These are phyloP conservation scores for Thyatira batis DNA, from an alignment of 2,888 invertebrate species.

Conservation along the genomic window DNA sequence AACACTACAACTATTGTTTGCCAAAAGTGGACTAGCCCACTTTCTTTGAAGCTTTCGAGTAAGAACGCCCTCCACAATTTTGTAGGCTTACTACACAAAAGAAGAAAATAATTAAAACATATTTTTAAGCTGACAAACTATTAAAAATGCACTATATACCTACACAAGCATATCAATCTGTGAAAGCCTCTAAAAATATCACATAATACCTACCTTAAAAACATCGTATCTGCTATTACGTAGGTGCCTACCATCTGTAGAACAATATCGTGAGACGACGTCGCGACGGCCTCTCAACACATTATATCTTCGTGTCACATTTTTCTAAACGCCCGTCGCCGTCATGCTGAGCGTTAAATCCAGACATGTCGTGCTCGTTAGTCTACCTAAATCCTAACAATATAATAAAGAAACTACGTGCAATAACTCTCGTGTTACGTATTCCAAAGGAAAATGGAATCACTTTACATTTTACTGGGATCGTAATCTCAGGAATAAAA, in stretches of 20 bases:
- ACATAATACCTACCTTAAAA: no score
- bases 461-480: slow-evolving; percentile 61
- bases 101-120: not conserved
- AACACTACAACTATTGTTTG: slow-evolving; percentile 42
- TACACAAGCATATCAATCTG: no score
- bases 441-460: slow-evolving; percentile 47
- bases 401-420: slow-evolving; percentile 21
- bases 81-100: not conserved
- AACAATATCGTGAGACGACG: not conserved
- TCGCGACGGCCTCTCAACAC: not conserved
- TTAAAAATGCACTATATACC: no score
- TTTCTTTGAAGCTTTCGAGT: slow-evolving; percentile 23
- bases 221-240: not conserved
- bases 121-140: no score
- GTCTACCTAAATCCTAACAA: slow-evolving; percentile 26
- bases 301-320: not conserved
- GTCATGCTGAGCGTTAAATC: not conserved
- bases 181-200: no score
- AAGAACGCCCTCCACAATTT: not conserved
- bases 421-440: slow-evolving; percentile 27
- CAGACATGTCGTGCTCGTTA: not conserved
- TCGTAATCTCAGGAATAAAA: slow-evolving; percentile 63
- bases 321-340: not conserved
- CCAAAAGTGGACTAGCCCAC: slow-evolving; percentile 21
- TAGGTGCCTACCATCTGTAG: not conserved